These are phyloP conservation scores for Alviniconcha strummeri DNA, from an alignment of 2,888 invertebrate species.

Conservation along the genomic window DNA sequence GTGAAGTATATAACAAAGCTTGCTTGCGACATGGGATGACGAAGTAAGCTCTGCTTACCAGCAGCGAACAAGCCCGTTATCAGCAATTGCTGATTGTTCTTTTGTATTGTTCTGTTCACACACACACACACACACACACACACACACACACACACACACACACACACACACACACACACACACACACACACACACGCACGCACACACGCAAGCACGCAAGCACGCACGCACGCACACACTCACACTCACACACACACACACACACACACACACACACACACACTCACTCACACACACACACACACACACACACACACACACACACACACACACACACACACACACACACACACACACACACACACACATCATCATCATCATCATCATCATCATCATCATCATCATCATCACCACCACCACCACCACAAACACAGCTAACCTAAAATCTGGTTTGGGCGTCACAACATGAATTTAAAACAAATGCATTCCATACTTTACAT, in stretches of 20 bases:
- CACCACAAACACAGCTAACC: not conserved
- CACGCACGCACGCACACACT: not conserved
- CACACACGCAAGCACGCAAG: not conserved
- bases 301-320: not conserved
- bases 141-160: not conserved
- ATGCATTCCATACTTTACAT: no score
- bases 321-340: not conserved
- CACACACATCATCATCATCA: not conserved
- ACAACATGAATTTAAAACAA: no score
- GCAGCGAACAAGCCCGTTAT: no score
- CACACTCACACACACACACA: not conserved
- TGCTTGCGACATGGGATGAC: no score
- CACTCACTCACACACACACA: not conserved
- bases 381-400: not conserved
- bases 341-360: conserved; percentile 5
- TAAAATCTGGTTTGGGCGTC: no score
- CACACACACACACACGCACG: not conserved
- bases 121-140: not conserved
- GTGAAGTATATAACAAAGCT: no score
- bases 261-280: conserved; percentile 11
- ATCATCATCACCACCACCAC: not conserved
- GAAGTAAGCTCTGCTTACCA: no score
- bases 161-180: conserved; percentile 3
- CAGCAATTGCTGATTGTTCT: no score
- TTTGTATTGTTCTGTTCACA: not conserved